phyloP scores from a whole-genome alignment of 92 coral and sea anemone species.

The Porites divaricata region DNA sequence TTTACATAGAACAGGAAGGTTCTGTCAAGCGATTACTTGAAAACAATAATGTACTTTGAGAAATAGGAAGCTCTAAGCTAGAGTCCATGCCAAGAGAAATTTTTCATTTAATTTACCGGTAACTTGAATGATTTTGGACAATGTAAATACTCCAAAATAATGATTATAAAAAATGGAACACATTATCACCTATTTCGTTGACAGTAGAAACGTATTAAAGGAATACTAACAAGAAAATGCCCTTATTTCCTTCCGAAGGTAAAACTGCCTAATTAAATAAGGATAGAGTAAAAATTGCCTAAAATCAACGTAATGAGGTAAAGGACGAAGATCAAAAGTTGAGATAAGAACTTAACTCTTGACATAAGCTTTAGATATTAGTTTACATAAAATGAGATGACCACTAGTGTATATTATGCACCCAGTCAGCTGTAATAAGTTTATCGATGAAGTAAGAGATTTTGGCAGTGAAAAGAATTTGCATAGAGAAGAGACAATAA shows the following conservation, averaged over 20 bases:
- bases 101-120: too few relatives aligned
- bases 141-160: neutral
- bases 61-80: neutral
- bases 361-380: neutral
- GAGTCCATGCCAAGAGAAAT: constrained; percentile 9
- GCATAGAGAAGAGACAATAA: constrained; percentile 5
- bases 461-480: constrained; percentile 5
- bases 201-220: neutral
- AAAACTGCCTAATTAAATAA: constrained; percentile 21
- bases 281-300: neutral
- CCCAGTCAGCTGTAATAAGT: too few relatives aligned
- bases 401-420: neutral
- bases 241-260: neutral
- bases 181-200: constrained; percentile 1
- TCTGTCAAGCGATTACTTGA: neutral
- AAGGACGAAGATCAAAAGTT: neutral
- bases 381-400: neutral
- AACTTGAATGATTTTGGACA: neutral
- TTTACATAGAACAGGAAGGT: constrained; percentile 8
- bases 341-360: neutral
- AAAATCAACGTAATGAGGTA: neutral
- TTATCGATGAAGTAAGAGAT: neutral
- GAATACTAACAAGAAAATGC: neutral
- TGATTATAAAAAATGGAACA: neutral
- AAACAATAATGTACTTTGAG: neutral